Conservation (phyloP, 2,113 vertebrate species). For the Oostethus manadensis region DNA sequence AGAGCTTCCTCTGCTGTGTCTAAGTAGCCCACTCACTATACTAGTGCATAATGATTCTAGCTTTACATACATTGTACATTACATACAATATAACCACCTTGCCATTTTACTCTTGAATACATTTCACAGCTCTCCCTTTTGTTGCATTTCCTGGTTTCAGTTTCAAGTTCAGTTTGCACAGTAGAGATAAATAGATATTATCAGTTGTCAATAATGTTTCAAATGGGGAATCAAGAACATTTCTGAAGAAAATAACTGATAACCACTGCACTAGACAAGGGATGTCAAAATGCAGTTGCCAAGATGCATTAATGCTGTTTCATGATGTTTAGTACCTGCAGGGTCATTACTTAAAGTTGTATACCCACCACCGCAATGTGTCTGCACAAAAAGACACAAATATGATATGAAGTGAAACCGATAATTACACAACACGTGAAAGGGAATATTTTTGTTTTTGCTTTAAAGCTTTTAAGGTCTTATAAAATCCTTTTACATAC, state of each 20-base stretch:
- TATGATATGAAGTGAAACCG: constrained; percentile 11
- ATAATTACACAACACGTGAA: constrained; percentile 43
- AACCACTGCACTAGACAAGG: neutral
- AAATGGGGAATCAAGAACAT: too few species aligned
- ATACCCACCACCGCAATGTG: constrained; percentile 20
- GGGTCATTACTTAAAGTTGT: constrained; percentile 9
- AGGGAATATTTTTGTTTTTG: constrained; percentile 50
- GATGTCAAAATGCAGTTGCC: constrained; percentile 3
- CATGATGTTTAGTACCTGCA: constrained; percentile 4
- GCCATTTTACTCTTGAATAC: too few species aligned
- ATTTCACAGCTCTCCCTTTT: too few species aligned
- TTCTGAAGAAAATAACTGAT: too few species aligned
- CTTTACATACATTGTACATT: neutral
- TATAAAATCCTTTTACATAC: constrained; percentile 30
- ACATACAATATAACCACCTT: too few species aligned
- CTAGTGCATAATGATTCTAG: neutral
- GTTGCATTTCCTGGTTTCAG: too few species aligned
- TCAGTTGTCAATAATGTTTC: too few species aligned
- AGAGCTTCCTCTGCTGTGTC: constrained; percentile 7
- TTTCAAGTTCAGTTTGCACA: too few species aligned
- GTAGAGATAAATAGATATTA: too few species aligned
- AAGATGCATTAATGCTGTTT: neutral
- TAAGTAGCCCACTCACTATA: constrained; percentile 12
- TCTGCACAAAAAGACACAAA: constrained; percentile 22
- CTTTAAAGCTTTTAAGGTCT: constrained; percentile 38